Conservation (phyloP, 1,140 invertebrate genomes). For the Monochamus saltuarius region DNA sequence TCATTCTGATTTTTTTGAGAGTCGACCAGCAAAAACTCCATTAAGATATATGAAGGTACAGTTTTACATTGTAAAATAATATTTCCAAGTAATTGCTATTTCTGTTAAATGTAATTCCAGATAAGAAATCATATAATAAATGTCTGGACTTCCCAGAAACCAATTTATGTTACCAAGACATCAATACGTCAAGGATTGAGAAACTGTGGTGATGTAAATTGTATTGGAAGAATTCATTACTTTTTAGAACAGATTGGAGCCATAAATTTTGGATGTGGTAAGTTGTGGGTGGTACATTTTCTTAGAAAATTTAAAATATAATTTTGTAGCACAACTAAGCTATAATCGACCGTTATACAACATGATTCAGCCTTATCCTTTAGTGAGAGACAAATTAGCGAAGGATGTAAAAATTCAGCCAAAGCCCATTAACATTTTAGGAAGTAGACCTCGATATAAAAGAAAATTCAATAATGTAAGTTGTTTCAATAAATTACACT, state of each 20-base stretch:
- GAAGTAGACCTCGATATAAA: slow-evolving; percentile 35
- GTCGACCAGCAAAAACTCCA: slow-evolving; percentile 59
- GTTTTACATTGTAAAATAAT: slow-evolving; percentile 6
- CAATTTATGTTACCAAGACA: slow-evolving; percentile 64
- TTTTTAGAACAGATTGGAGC: slow-evolving; percentile 65
- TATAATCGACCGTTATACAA: slow-evolving; percentile 49
- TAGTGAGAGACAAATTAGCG: neutral
- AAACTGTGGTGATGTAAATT: slow-evolving; percentile 66
- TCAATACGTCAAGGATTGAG: slow-evolving; percentile 59
- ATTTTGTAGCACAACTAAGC: slow-evolving; percentile 48
- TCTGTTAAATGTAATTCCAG: slow-evolving; percentile 38
- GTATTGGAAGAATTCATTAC: slow-evolving; percentile 62
- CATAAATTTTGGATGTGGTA: slow-evolving; percentile 68
- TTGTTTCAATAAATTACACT: neutral
- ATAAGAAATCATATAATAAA: slow-evolving; percentile 64
- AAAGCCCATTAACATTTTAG: slow-evolving; percentile 7
- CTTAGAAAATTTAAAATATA: slow-evolving; percentile 24
- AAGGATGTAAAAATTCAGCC: neutral
- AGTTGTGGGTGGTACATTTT: slow-evolving; percentile 29
- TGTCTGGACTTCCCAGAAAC: slow-evolving; percentile 58
- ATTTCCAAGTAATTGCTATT: slow-evolving; percentile 2
- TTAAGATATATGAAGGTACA: slow-evolving; percentile 59
- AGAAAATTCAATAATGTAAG: slow-evolving; percentile 47
- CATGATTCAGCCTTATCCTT: slow-evolving; percentile 25
- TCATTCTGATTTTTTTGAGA: slow-evolving; percentile 63